phyloP scores from a whole-genome alignment of 2,113 vertebrate genomes.

The Campylorhamphus procurvoides region DNA sequence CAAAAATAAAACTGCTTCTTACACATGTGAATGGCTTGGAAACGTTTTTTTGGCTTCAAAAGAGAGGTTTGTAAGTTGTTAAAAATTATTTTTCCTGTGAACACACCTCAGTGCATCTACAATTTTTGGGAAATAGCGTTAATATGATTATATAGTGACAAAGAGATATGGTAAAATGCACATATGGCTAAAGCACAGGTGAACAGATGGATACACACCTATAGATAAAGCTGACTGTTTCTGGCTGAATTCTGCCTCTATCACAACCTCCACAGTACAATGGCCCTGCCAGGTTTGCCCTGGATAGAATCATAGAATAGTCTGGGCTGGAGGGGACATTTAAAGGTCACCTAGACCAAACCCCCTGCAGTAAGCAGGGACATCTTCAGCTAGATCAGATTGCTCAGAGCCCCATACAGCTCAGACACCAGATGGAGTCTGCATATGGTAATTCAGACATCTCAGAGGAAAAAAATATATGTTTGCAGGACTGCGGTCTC shows the following conservation, averaged over 20 bases:
- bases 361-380: neutral
- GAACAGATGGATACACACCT: neutral
- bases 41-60: neutral
- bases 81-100: neutral
- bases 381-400: neutral
- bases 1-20: constrained; percentile 10
- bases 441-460: neutral
- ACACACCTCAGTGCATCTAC: neutral
- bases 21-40: neutral
- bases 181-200: neutral
- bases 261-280: neutral
- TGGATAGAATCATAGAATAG: neutral
- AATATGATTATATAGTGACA: neutral
- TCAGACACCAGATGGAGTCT: neutral
- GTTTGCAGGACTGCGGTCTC: neutral
- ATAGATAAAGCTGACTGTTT: neutral
- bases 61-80: neutral
- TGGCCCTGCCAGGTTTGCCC: neutral
- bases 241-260: neutral
- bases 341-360: neutral
- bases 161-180: neutral
- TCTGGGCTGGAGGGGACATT: neutral
- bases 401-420: neutral
- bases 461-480: neutral
- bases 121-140: neutral